These are phyloP conservation scores for Drosophila parthenogenetica DNA, from an alignment of 2,888 invertebrate genomes.

Conservation along the genomic window DNA sequence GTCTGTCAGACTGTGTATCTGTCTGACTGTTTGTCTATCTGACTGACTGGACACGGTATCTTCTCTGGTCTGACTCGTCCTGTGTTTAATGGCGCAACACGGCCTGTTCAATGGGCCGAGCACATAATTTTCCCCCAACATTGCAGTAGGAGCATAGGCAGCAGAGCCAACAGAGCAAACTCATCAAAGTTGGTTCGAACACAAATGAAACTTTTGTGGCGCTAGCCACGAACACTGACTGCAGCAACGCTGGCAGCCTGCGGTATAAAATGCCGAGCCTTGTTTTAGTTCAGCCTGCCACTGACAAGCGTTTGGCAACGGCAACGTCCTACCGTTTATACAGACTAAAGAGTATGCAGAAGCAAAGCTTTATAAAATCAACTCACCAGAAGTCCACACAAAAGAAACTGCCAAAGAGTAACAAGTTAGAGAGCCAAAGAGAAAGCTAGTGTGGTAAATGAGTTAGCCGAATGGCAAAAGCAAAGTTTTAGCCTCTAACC, in stretches of 20 bases:
- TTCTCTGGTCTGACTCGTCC: slow-evolving; percentile 28
- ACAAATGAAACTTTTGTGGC: slow-evolving; percentile 74
- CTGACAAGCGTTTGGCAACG: slow-evolving; percentile 61
- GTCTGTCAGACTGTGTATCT: slow-evolving; percentile 5
- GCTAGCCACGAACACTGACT: slow-evolving; percentile 42
- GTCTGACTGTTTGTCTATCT: neutral
- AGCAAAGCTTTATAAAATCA: slow-evolving; percentile 69
- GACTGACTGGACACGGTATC: slow-evolving; percentile 30
- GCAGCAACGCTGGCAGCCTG: slow-evolving; percentile 42
- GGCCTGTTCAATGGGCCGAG: slow-evolving; percentile 68
- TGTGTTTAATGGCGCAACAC: slow-evolving; percentile 68
- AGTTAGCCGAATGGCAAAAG: slow-evolving; percentile 54
- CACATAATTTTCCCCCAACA: slow-evolving; percentile 63
- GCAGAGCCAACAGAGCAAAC: slow-evolving; percentile 31
- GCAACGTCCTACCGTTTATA: neutral
- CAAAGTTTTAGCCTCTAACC: slow-evolving; percentile 68
- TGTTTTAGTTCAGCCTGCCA: slow-evolving; percentile 39
- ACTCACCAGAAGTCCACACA: slow-evolving; percentile 64
- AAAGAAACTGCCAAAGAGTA: slow-evolving; percentile 46
- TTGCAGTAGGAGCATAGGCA: slow-evolving; percentile 20
- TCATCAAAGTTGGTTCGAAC: slow-evolving; percentile 77
- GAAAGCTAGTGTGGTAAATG: slow-evolving; percentile 32
- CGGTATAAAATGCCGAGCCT: slow-evolving; percentile 19
- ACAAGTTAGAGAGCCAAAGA: slow-evolving; percentile 2
- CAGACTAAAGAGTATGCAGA: slow-evolving; percentile 25